Conservation (phyloP, 2,797 vertebrate genomes). For the Menidia menidia region DNA sequence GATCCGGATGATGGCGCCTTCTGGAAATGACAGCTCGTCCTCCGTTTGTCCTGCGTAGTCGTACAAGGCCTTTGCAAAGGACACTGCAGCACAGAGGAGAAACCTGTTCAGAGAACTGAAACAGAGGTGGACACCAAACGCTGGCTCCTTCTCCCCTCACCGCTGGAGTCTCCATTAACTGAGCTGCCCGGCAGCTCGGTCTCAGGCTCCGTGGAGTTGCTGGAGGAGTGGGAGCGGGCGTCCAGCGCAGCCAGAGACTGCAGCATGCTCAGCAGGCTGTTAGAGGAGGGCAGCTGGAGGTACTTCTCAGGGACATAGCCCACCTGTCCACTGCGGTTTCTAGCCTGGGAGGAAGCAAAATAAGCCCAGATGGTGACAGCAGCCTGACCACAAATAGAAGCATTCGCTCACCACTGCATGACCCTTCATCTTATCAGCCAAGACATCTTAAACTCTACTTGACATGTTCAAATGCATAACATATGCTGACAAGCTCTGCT, state of each 20-base stretch:
- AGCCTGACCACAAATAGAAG: neutral
- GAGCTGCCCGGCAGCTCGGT: constrained; percentile 82
- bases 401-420: neutral
- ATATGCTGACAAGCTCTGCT: too few species aligned
- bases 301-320: constrained; percentile 98
- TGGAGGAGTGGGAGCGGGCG: constrained; percentile 93
- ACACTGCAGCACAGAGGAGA: constrained; percentile 74
- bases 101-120: neutral
- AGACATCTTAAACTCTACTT: too few species aligned
- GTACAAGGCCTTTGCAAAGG: constrained; percentile 95
- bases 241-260: constrained; percentile 92
- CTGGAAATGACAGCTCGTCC: constrained; percentile 94
- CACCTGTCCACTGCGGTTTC: constrained; percentile 91
- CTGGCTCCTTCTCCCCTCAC: constrained; percentile 74
- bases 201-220: constrained; percentile 89
- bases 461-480: too few species aligned
- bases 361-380: neutral
- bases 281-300: constrained; percentile 93
- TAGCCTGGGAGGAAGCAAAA: constrained; percentile 81
- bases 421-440: too few species aligned
- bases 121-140: neutral
- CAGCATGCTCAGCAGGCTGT: constrained; percentile 94
- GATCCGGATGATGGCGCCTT: constrained; percentile 95
- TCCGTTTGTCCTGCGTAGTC: constrained; percentile 94
- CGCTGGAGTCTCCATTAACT: constrained; percentile 88